Evolutionary conservation across 1,140 invertebrate genomes (phyloP).

Genomic region (Diachasmimorpha longicaudata): DNA sequence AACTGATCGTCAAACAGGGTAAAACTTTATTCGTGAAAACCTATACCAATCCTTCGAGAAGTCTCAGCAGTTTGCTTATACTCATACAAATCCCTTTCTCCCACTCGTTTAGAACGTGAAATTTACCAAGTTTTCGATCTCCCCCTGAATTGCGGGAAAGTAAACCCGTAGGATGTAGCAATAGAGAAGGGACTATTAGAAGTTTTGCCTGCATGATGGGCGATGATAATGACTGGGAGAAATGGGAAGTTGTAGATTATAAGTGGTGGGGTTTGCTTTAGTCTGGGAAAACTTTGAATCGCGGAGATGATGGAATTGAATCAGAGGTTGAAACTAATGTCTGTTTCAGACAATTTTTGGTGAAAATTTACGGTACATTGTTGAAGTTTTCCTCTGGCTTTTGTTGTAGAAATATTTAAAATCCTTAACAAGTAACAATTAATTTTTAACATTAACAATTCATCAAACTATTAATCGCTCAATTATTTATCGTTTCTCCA

Average conservation of each 20-base stretch:
- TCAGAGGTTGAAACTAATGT: no score
- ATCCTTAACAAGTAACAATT: no score
- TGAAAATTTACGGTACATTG: no score
- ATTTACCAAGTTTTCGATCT: constrained; percentile 3
- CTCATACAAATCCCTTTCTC: neutral
- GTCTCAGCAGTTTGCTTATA: neutral
- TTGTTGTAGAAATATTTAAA: no score
- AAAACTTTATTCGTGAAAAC: neutral
- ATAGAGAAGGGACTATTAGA: constrained; percentile 6
- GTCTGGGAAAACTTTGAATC: constrained; percentile 40
- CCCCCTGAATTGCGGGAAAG: neutral
- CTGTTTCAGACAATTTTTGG: no score
- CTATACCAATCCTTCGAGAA: neutral
- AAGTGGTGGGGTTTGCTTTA: neutral
- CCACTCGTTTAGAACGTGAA: neutral
- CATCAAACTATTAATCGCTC: no score
- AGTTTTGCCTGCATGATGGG: constrained; percentile 24
- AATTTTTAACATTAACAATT: no score
- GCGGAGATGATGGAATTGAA: constrained; percentile 16
- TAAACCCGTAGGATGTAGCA: constrained; percentile 15
- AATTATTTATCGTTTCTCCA: no score
- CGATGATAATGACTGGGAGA: constrained; percentile 17
- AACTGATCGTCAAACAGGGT: neutral
- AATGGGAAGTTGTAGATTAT: neutral
- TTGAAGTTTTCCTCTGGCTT: no score